A percentile compares a stretch with the other conserved stretches of the same genome.
phyloP scores from a whole-genome alignment of 2,888 invertebrate species.

The Watsonalla cultraria region DNA sequence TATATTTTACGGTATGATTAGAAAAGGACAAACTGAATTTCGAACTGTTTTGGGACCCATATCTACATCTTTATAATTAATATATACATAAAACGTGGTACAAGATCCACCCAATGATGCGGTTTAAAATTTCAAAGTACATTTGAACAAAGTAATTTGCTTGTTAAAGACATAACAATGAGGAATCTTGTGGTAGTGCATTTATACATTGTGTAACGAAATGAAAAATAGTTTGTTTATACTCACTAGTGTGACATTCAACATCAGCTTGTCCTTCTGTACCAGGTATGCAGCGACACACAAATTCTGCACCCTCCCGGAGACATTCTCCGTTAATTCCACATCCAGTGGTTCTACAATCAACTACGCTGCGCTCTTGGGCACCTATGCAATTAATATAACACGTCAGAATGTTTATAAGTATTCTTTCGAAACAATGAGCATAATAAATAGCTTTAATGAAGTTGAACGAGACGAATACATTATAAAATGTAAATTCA shows the following conservation, averaged over 20 bases:
- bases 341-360: conserved; percentile 91
- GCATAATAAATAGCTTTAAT: background rate
- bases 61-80: background rate
- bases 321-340: conserved; percentile 92
- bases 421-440: background rate
- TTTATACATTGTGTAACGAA: conserved; percentile 68
- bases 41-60: background rate
- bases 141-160: background rate
- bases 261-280: conserved; percentile 85
- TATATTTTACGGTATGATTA: background rate
- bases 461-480: background rate
- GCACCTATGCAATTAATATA: conserved; percentile 64
- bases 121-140: background rate
- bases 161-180: background rate
- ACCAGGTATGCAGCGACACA: conserved; percentile 88
- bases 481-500: no score
- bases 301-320: conserved; percentile 89
- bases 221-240: conserved; percentile 18
- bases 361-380: conserved; percentile 79
- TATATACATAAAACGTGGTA: background rate
- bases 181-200: conserved; percentile 50
- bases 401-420: background rate
- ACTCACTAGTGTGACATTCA: conserved; percentile 82
- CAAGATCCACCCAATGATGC: background rate
- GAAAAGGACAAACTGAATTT: background rate